These are phyloP conservation scores for Orbicella faveolata DNA, from an alignment of 64 coral and sea anemone species.

Conservation along the genomic window DNA sequence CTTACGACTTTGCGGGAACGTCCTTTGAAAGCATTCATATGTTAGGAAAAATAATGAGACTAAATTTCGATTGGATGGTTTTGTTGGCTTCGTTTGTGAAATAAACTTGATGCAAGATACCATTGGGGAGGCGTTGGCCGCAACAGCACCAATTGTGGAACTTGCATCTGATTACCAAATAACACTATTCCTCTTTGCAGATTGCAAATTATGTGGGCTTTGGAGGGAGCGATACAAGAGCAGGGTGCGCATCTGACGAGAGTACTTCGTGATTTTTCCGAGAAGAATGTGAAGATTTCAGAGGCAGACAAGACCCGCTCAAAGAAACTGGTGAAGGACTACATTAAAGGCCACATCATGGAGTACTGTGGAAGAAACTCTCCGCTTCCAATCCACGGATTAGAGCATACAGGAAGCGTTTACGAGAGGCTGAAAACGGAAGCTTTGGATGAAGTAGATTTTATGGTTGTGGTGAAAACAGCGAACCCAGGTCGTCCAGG, in stretches of 20 bases:
- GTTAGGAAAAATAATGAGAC: no score
- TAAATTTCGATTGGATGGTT: no score
- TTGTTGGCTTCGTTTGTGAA: no score
- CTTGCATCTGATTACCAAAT: no score
- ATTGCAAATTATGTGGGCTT: no score
- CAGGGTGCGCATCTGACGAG: not conserved
- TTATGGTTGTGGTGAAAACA: slow-evolving; percentile 68
- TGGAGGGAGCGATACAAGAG: no score
- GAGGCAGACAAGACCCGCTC: slow-evolving; percentile 22
- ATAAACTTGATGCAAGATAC: no score
- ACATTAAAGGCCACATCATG: slow-evolving; percentile 44
- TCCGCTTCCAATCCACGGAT: slow-evolving; percentile 18
- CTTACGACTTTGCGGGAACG: no score
- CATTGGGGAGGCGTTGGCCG: no score
- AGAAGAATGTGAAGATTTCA: slow-evolving; percentile 49
- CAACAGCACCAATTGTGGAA: no score
- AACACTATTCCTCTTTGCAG: no score
- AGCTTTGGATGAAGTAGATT: slow-evolving; percentile 70
- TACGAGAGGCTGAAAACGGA: slow-evolving; percentile 81
- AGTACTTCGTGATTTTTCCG: slow-evolving; percentile 43
- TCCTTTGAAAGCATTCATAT: no score
- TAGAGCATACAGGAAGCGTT: slow-evolving; percentile 58
- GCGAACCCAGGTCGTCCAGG: slow-evolving; percentile 1
- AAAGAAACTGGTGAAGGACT: slow-evolving; percentile 39
- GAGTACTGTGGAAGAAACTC: slow-evolving; percentile 46